A percentile compares a stretch with the other conserved stretches of the same genome.
Conservation (phyloP, 2,888 invertebrate species). For the Charanyca ferruginea region DNA sequence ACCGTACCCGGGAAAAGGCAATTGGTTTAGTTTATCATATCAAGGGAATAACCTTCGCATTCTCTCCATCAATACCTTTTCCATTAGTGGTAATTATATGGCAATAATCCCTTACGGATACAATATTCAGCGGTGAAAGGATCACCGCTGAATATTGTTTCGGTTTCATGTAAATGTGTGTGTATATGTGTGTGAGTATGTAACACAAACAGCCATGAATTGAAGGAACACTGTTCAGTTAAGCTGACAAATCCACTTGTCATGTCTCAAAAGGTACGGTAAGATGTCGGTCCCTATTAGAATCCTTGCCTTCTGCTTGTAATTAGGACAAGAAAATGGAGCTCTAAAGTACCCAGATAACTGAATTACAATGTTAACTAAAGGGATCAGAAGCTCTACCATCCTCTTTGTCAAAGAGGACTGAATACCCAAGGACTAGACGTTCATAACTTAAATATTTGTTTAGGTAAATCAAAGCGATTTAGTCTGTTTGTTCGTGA, state of each 20-base stretch:
- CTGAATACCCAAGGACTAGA: constrained; percentile 16
- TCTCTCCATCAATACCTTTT: constrained; percentile 5
- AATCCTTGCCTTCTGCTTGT: constrained; percentile 53
- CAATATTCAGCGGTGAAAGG: neutral
- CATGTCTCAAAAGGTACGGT: constrained; percentile 50
- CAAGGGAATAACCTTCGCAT: neutral
- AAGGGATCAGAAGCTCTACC: constrained; percentile 38
- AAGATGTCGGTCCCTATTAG: constrained; percentile 54
- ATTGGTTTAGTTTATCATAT: constrained; percentile 5
- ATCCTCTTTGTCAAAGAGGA: constrained; percentile 13
- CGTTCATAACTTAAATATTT: constrained; percentile 6
- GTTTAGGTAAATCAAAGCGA: constrained; percentile 3
- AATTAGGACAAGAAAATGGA: constrained; percentile 53
- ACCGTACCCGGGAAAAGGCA: neutral
- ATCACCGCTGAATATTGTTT: no score
- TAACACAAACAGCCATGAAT: constrained; percentile 38
- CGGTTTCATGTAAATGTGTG: no score
- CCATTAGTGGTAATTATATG: constrained; percentile 1
- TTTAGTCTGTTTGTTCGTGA: neutral
- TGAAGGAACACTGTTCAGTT: constrained; percentile 46
- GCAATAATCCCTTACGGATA: neutral
- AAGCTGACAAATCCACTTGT: constrained; percentile 57
- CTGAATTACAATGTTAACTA: constrained; percentile 47
- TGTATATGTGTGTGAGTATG: constrained; percentile 16
- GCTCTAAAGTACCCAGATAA: constrained; percentile 45